These are phyloP conservation scores for Octonoba sinensis DNA, from an alignment of 2,888 invertebrate genomes.

Conservation along the genomic window DNA sequence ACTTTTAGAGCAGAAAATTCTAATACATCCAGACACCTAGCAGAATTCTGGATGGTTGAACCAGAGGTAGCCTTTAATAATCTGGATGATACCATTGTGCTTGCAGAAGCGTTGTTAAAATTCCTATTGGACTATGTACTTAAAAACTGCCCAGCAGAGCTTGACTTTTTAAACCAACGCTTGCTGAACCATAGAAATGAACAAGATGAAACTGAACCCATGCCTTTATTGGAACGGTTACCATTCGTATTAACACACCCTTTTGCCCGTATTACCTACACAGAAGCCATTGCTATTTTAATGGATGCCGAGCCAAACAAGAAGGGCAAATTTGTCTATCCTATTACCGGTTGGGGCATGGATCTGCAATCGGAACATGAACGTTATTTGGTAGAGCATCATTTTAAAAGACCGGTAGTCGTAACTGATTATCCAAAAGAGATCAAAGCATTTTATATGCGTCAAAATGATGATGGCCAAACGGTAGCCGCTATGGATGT, in stretches of 20 bases:
- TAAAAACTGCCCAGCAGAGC: too few relatives aligned
- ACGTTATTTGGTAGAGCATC: background rate
- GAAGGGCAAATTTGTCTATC: too few relatives aligned
- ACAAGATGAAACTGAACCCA: too few relatives aligned
- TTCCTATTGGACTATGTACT: too few relatives aligned
- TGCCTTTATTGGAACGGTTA: too few relatives aligned
- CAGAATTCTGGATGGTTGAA: too few relatives aligned
- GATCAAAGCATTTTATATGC: slow-evolving; percentile 14
- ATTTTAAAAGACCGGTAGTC: background rate
- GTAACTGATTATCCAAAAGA: slow-evolving; percentile 1
- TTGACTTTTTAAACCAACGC: background rate
- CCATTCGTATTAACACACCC: background rate
- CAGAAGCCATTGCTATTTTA: background rate
- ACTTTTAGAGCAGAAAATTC: background rate
- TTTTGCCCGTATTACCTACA: background rate
- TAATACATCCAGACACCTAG: background rate
- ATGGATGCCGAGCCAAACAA: background rate
- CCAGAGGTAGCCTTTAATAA: too few relatives aligned
- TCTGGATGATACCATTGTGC: too few relatives aligned
- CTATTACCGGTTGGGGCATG: background rate
- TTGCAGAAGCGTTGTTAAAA: too few relatives aligned
- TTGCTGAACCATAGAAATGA: too few relatives aligned
- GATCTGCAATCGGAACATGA: background rate
- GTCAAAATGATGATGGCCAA: background rate
- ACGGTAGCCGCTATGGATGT: slow-evolving; percentile 4